Evolutionary conservation across 2,888 invertebrate genomes (phyloP).

Genomic region (Halictus quadricinctus): DNA sequence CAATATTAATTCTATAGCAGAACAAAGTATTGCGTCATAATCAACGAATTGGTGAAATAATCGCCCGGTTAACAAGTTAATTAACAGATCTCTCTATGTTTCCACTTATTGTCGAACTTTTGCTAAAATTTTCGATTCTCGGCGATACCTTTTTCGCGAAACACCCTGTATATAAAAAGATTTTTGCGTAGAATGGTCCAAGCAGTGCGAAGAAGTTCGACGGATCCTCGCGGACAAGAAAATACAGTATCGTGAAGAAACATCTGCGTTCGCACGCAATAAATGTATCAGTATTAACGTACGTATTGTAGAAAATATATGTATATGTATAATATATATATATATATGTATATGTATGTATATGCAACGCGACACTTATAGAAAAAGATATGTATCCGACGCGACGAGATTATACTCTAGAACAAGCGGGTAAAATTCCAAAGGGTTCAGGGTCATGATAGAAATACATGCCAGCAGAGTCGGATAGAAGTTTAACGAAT

Average conservation of each 20-base stretch:
- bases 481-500: conserved; percentile 35
- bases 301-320: conserved; percentile 57
- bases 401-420: conserved; percentile 42
- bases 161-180: neutral
- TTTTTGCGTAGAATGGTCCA: conserved; percentile 11
- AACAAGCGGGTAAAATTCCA: conserved; percentile 48
- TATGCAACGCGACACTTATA: conserved; percentile 49
- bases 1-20: neutral
- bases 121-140: neutral
- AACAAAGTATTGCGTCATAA: neutral
- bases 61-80: neutral
- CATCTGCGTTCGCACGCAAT: conserved; percentile 34
- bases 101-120: neutral
- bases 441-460: neutral
- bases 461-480: conserved; percentile 39
- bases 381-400: conserved; percentile 60
- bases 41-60: neutral
- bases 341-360: conserved; percentile 40
- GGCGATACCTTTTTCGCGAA: neutral
- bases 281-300: conserved; percentile 52
- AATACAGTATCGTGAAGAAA: conserved; percentile 48
- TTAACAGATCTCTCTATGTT: neutral
- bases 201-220: conserved; percentile 36
- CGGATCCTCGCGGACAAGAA: conserved; percentile 34
- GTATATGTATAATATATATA: conserved; percentile 48